These are phyloP conservation scores for Styela plicata DNA, from an alignment of 23 tunicate genomes.

Conservation along the genomic window DNA sequence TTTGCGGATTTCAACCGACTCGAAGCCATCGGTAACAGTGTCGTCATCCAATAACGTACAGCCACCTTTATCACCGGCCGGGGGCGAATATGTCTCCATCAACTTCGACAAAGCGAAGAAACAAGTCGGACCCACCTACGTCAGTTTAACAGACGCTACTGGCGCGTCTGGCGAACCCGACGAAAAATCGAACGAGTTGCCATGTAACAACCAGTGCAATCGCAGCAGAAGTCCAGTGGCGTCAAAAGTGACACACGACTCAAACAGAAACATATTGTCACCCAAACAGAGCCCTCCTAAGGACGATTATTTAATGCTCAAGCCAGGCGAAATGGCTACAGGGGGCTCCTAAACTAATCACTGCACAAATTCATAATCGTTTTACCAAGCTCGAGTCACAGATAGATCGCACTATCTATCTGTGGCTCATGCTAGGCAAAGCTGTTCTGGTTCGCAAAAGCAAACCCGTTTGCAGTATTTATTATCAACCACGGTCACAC, in stretches of 20 bases:
- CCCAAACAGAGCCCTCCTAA: background rate
- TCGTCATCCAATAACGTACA: background rate
- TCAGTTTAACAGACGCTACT: slow-evolving; percentile 2
- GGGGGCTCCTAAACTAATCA: background rate
- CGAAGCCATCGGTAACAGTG: background rate
- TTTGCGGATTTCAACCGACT: background rate
- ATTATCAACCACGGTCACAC: background rate
- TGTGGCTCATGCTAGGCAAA: too few relatives aligned
- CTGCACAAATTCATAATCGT: too few relatives aligned
- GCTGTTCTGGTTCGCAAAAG: too few relatives aligned
- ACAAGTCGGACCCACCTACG: slow-evolving; percentile 34
- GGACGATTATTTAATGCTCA: slow-evolving; percentile 2
- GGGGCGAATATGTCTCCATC: slow-evolving; percentile 78
- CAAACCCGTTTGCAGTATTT: background rate
- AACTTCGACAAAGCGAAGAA: slow-evolving; percentile 58
- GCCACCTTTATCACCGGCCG: slow-evolving; percentile 34
- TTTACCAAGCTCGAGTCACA: too few relatives aligned
- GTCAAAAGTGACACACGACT: slow-evolving; percentile 8
- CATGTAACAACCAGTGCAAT: background rate
- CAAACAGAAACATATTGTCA: slow-evolving; percentile 17
- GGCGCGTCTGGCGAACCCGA: background rate
- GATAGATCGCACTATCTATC: too few relatives aligned
- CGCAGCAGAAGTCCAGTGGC: background rate
- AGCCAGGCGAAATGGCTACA: background rate
- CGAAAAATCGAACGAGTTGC: background rate